Conservation (phyloP, 2,888 invertebrate genomes). For the Coronaproctus castanopsis region DNA sequence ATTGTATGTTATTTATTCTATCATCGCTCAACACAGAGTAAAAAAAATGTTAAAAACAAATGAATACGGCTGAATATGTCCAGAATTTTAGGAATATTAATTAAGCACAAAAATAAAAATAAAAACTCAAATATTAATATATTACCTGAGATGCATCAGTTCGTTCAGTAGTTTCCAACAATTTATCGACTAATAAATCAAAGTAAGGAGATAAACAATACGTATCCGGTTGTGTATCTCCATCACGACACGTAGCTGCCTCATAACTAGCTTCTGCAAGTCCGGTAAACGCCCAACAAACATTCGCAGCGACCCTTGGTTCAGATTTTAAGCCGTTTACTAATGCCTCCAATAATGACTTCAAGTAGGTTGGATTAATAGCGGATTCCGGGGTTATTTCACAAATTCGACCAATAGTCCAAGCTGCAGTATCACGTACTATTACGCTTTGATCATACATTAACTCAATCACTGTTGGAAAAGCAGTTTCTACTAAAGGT, state of each 20-base stretch:
- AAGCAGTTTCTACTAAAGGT: constrained; percentile 86
- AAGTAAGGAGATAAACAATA: constrained; percentile 87
- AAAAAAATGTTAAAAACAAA: no score
- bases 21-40: no score
- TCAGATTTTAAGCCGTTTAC: constrained; percentile 76
- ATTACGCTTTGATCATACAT: constrained; percentile 88
- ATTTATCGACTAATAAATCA: constrained; percentile 73
- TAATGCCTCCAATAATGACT: constrained; percentile 57
- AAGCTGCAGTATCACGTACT: constrained; percentile 91
- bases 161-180: constrained; percentile 86
- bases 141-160: constrained; percentile 57
- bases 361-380: constrained; percentile 54
- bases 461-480: constrained; percentile 82
- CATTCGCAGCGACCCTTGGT: constrained; percentile 90
- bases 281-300: constrained; percentile 95
- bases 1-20: no score
- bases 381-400: constrained; percentile 92
- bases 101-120: no score
- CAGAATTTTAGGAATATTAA: no score
- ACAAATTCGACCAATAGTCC: constrained; percentile 95
- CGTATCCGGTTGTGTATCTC: constrained; percentile 59
- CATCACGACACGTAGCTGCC: constrained; percentile 35
- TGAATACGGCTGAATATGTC: no score
- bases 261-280: constrained; percentile 94
- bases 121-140: no score